phyloP scores from a whole-genome alignment of 2,113 vertebrate species.

The Zapornia atra region DNA sequence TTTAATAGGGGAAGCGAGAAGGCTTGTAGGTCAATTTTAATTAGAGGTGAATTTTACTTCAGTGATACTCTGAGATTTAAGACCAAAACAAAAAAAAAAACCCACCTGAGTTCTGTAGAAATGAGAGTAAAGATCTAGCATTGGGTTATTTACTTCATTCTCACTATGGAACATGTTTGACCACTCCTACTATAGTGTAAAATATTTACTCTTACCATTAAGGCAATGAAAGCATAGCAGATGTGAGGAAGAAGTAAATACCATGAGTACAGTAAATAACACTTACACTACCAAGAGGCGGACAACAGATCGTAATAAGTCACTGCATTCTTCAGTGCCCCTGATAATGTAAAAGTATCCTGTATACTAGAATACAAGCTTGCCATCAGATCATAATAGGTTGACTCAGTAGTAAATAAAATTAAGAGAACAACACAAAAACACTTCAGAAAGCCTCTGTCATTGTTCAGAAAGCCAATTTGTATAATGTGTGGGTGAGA shows the following conservation, averaged over 20 bases:
- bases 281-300: neutral
- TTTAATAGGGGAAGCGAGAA: neutral
- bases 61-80: neutral
- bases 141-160: neutral
- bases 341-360: neutral
- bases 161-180: neutral
- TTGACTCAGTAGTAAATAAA: neutral
- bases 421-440: neutral
- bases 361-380: neutral
- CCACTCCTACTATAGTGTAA: neutral
- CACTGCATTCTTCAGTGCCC: neutral
- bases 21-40: slow-evolving; percentile 32
- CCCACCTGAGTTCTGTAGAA: neutral
- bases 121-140: neutral
- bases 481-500: neutral
- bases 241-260: neutral
- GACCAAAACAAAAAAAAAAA: neutral
- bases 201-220: slow-evolving; percentile 1
- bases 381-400: neutral
- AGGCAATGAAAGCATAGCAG: neutral
- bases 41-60: slow-evolving; percentile 27
- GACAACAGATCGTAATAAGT: neutral
- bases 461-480: neutral
- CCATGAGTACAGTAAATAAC: neutral
- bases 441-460: neutral